A percentile compares a stretch with the other conserved stretches of the same genome.
Evolutionary conservation across 1,140 invertebrate species (phyloP).

Genomic region (Cydia amplana): DNA sequence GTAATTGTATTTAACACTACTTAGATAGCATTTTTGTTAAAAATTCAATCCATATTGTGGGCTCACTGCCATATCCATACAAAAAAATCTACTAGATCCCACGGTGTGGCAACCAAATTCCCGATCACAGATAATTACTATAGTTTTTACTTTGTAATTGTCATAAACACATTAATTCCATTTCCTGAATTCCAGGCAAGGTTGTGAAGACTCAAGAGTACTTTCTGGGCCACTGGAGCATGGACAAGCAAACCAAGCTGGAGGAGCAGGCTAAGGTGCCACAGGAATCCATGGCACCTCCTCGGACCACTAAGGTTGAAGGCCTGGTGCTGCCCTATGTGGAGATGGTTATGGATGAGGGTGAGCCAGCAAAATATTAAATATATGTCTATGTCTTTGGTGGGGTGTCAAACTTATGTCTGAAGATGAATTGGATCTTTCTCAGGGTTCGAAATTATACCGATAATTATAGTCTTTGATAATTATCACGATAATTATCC

Average conservation of each 20-base stretch:
- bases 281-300: slow-evolving; percentile 67
- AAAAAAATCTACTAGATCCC: too few species aligned
- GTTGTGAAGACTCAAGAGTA: slow-evolving; percentile 90
- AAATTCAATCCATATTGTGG: too few species aligned
- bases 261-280: slow-evolving; percentile 78
- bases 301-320: slow-evolving; percentile 89
- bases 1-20: too few species aligned
- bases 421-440: too few species aligned
- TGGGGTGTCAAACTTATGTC: too few species aligned
- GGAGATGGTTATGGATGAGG: slow-evolving; percentile 88
- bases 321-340: slow-evolving; percentile 91
- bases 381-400: neutral
- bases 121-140: too few species aligned
- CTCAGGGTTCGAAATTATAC: too few species aligned
- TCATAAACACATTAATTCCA: neutral
- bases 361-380: slow-evolving; percentile 43
- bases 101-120: too few species aligned
- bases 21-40: too few species aligned
- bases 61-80: too few species aligned
- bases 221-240: slow-evolving; percentile 87
- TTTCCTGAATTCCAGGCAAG: slow-evolving; percentile 78
- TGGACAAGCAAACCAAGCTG: slow-evolving; percentile 81
- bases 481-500: too few species aligned
- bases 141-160: neutral
- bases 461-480: too few species aligned